Conservation (phyloP, 2,888 invertebrate species). For the Eledona agricola region DNA sequence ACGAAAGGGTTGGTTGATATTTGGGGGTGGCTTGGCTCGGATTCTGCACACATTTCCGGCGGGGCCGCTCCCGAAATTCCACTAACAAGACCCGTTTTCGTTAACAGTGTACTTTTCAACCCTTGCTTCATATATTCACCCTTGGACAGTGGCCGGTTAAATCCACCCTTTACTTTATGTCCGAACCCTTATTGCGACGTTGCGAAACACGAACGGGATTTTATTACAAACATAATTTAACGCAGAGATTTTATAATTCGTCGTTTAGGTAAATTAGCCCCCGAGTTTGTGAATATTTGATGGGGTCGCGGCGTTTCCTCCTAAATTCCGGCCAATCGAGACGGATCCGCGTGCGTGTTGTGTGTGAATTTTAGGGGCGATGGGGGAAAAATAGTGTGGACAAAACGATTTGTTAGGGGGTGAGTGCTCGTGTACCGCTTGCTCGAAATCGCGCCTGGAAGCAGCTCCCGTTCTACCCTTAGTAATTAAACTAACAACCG, state of each 20-base stretch:
- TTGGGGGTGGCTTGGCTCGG: background rate
- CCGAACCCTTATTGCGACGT: slow-evolving; percentile 46
- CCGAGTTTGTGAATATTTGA: slow-evolving; percentile 37
- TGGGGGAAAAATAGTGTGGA: too few species aligned
- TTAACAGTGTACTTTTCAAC: slow-evolving; percentile 58
- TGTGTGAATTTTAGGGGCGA: too few species aligned
- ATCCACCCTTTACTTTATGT: slow-evolving; percentile 55
- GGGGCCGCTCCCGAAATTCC: slow-evolving; percentile 43
- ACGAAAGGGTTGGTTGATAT: slow-evolving; percentile 5
- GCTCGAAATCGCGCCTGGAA: slow-evolving; percentile 46
- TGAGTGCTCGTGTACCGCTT: slow-evolving; percentile 46
- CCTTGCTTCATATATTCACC: slow-evolving; percentile 62
- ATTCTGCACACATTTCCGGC: slow-evolving; percentile 7
- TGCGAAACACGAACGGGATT: slow-evolving; percentile 35
- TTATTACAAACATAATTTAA: slow-evolving; percentile 44
- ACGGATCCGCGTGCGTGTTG: too few species aligned
- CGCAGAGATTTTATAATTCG: slow-evolving; percentile 44
- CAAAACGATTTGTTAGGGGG: too few species aligned
- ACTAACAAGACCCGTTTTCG: slow-evolving; percentile 55
- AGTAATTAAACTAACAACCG: slow-evolving; percentile 61
- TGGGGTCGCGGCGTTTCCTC: too few species aligned
- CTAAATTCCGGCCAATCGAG: too few species aligned
- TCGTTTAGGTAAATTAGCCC: slow-evolving; percentile 33
- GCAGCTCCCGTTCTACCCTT: slow-evolving; percentile 53
- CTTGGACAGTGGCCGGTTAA: slow-evolving; percentile 61